Conservation (phyloP, 2,797 vertebrate species). For the Eremophila alpestris region DNA sequence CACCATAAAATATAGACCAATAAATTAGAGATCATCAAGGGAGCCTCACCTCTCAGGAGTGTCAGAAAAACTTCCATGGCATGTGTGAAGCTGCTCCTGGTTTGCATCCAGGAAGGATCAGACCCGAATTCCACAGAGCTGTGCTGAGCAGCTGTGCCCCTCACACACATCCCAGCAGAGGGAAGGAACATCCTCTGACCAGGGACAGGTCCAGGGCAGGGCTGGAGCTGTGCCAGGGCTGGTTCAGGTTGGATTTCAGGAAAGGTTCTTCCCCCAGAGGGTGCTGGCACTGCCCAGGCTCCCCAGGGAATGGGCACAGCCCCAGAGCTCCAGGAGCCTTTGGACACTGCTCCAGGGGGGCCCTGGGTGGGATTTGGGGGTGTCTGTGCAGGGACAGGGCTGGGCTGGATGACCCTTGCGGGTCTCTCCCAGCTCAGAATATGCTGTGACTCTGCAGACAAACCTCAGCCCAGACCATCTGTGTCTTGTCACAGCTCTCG, state of each 20-base stretch:
- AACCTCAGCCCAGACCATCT: neutral
- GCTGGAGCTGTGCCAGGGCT: neutral
- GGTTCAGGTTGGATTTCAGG: rapidly evolving
- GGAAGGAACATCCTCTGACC: neutral
- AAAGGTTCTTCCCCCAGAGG: neutral
- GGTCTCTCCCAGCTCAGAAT: neutral
- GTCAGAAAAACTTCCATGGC: neutral
- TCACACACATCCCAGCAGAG: neutral
- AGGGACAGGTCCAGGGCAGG: rapidly evolving
- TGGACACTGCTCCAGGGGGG: neutral
- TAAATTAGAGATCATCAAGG: neutral
- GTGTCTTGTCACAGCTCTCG: neutral
- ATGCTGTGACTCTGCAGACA: neutral
- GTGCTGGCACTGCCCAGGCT: neutral
- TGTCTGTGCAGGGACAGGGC: rapidly evolving
- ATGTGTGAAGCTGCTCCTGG: neutral
- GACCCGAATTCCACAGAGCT: neutral
- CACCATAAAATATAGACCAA: neutral
- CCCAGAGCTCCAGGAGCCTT: neutral
- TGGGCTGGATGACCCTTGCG: neutral
- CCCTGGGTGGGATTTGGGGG: neutral
- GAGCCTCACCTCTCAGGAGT: neutral
- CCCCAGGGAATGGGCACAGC: neutral
- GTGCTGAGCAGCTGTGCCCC: neutral
- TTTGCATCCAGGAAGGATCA: neutral